Percentiles rank a stretch among this genome's conserved stretches.
Evolutionary conservation across 37 sponge, comb jelly and placozoan species (phyloP).

Genomic region (Mnemiopsis leidyi): DNA sequence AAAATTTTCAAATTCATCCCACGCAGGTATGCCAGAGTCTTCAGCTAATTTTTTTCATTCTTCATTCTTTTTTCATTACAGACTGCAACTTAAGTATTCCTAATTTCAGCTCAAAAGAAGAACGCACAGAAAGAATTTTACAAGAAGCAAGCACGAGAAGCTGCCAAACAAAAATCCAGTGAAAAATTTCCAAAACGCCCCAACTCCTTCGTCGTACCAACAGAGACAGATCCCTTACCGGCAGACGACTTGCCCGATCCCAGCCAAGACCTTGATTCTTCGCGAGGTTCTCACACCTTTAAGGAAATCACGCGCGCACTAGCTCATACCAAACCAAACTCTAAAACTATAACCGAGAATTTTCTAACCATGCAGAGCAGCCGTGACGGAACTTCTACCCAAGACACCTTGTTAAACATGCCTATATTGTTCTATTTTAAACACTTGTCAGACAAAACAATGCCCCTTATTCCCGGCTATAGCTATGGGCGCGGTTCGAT

Average conservation of each 20-base stretch:
- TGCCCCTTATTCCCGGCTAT: background rate
- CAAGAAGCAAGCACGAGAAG: background rate
- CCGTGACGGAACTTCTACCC: background rate
- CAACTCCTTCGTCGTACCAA: background rate
- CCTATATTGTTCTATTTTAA: background rate
- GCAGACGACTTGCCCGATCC: background rate
- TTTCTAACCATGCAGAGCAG: background rate
- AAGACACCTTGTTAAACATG: background rate
- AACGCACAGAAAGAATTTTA: background rate
- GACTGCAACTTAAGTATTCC: background rate
- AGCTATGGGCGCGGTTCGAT: constrained; percentile 16
- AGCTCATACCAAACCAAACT: background rate
- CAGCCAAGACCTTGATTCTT: background rate
- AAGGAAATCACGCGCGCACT: background rate
- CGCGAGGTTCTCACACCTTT: background rate
- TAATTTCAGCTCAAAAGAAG: constrained; percentile 4
- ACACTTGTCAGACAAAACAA: background rate
- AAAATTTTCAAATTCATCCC: no score
- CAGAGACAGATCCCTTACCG: background rate
- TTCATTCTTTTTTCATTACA: no score
- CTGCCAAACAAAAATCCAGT: background rate
- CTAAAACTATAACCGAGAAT: background rate
- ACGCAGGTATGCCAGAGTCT: no score
- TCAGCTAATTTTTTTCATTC: no score
- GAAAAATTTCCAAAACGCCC: background rate